A percentile compares a stretch with the other conserved stretches of the same genome.
Evolutionary conservation across 2,113 vertebrate species (phyloP).

Genomic region (Ibidorhyncha struthersii): DNA sequence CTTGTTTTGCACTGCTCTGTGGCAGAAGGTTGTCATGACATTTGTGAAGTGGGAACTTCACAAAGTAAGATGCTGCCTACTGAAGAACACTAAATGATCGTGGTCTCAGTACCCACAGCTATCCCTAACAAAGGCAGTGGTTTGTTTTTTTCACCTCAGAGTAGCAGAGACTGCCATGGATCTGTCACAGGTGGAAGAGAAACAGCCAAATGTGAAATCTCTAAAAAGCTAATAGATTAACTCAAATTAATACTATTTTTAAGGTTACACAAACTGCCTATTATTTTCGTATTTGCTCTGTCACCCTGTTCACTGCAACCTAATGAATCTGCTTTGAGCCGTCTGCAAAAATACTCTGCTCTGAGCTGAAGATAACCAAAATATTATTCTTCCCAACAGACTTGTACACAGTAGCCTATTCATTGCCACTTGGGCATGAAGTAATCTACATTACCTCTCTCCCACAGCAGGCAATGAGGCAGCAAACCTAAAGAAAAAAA

Average conservation of each 20-base stretch:
- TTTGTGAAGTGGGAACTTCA: neutral
- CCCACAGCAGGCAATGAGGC: neutral
- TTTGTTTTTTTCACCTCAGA: rapidly evolving
- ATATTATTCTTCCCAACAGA: neutral
- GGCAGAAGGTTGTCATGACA: neutral
- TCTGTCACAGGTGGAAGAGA: neutral
- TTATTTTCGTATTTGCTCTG: neutral
- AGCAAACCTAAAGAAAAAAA: neutral
- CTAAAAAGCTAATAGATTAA: neutral
- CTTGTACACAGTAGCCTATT: neutral
- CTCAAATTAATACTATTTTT: neutral
- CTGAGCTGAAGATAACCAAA: neutral
- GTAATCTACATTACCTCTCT: neutral
- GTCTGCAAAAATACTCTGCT: neutral
- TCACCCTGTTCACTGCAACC: neutral
- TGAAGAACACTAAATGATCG: neutral
- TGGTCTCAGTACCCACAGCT: neutral
- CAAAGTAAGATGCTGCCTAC: neutral
- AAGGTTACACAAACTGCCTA: neutral
- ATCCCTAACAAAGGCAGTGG: neutral
- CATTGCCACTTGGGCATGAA: neutral
- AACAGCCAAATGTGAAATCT: neutral
- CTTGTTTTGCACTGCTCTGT: neutral
- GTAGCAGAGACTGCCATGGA: neutral
- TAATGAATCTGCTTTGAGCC: neutral